phyloP scores from a whole-genome alignment of 2,113 vertebrate species.

The Cygnus atratus region DNA sequence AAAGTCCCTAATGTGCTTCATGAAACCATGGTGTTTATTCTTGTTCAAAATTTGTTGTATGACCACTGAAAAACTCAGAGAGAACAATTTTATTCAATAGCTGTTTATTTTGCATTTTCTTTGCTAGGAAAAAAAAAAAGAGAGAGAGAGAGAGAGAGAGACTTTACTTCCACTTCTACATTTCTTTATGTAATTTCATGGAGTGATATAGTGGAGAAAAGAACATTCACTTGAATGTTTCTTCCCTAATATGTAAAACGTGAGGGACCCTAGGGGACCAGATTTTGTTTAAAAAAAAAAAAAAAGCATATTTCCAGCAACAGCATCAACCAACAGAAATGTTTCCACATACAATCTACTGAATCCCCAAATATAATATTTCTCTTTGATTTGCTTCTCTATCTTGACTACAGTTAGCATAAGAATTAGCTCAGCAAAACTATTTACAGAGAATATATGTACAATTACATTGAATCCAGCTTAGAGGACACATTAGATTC shows the following conservation, averaged over 20 bases:
- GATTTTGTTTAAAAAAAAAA: constrained; percentile 1
- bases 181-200: constrained; percentile 17
- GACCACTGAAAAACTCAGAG: not conserved
- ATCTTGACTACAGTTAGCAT: not conserved
- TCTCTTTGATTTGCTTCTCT: not conserved
- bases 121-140: not conserved
- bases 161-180: not conserved
- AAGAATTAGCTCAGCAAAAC: constrained; percentile 5
- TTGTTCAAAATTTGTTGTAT: not conserved
- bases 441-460: not conserved
- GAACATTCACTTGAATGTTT: not conserved
- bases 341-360: not conserved
- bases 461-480: not conserved
- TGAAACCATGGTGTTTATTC: not conserved
- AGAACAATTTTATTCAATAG: not conserved
- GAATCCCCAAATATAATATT: constrained; percentile 19
- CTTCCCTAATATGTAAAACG: not conserved
- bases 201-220: not conserved
- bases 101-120: not conserved
- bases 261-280: not conserved
- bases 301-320: not conserved
- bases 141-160: not conserved
- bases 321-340: not conserved
- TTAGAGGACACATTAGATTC: not conserved
- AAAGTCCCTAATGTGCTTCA: not conserved